Evolutionary conservation across 2,113 vertebrate genomes (phyloP).

Genomic region (Heteronetta atricapilla): DNA sequence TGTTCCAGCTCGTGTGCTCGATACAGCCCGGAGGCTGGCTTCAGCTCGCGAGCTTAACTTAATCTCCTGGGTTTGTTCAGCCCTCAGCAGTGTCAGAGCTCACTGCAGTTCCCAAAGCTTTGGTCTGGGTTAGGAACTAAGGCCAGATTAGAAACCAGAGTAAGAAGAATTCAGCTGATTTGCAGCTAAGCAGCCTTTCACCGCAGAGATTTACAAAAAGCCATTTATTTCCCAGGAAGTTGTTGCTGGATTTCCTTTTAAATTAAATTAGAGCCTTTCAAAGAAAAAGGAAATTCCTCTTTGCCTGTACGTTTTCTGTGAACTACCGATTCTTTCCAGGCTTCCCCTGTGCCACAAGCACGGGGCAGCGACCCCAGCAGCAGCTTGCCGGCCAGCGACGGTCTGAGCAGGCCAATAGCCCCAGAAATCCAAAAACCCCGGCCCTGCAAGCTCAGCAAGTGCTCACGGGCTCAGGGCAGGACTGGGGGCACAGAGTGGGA

Average conservation of each 20-base stretch:
- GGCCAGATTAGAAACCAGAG: background rate
- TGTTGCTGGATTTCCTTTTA: constrained; percentile 36
- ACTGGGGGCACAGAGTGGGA: background rate
- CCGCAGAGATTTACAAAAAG: constrained; percentile 17
- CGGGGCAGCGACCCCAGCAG: background rate
- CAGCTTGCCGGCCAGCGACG: background rate
- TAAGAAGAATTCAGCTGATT: constrained; percentile 18
- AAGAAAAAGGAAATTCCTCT: constrained; percentile 35
- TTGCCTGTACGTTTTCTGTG: constrained; percentile 8
- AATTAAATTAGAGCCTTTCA: constrained; percentile 33
- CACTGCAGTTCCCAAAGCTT: constrained; percentile 16
- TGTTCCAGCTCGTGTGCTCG: background rate
- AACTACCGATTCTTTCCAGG: constrained; percentile 50
- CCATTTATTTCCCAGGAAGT: constrained; percentile 28
- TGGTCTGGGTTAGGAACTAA: background rate
- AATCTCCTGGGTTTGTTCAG: constrained; percentile 24
- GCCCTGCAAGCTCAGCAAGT: no score
- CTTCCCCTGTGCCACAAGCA: background rate
- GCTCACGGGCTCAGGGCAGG: background rate
- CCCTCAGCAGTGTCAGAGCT: constrained; percentile 33
- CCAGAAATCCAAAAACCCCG: background rate
- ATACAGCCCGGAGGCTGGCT: constrained; percentile 7
- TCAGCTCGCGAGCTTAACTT: constrained; percentile 3
- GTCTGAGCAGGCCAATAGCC: background rate
- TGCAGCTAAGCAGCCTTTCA: constrained; percentile 38